Conservation (phyloP, 2,797 vertebrate genomes). For the Poeciliopsis turneri region DNA sequence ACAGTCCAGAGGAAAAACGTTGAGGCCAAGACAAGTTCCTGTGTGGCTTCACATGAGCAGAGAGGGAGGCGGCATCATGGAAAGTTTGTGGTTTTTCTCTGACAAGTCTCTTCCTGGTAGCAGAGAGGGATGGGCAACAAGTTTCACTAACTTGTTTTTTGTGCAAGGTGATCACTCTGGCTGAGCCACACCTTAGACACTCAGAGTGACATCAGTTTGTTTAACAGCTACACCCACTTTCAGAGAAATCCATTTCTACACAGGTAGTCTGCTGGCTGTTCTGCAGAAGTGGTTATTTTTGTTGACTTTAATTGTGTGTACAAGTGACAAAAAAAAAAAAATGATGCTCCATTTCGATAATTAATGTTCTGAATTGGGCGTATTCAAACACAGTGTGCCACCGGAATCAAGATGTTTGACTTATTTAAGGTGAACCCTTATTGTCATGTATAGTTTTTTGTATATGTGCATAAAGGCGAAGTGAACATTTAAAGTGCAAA, state of each 20-base stretch:
- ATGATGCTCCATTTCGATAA: not conserved
- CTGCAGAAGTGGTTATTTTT: not conserved
- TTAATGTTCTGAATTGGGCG: not conserved
- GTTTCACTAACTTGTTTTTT: conserved; percentile 60
- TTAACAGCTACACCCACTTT: conserved; percentile 11
- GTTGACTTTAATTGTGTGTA: not conserved
- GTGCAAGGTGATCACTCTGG: conserved; percentile 46
- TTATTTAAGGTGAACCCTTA: not conserved
- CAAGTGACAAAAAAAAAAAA: too few species aligned
- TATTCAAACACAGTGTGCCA: not conserved
- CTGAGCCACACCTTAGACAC: conserved; percentile 44
- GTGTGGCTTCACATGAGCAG: conserved; percentile 38
- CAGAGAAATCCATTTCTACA: not conserved
- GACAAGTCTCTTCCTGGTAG: conserved; percentile 66
- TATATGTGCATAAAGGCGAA: not conserved
- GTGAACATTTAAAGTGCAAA: not conserved
- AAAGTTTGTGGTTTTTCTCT: conserved; percentile 71
- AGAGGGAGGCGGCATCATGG: conserved; percentile 56
- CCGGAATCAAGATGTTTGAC: not conserved
- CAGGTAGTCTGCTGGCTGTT: not conserved
- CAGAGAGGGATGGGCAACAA: conserved; percentile 31
- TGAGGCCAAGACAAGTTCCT: conserved; percentile 46
- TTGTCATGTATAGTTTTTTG: not conserved
- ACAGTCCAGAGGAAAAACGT: conserved; percentile 22
- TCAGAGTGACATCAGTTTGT: conserved; percentile 32